Percentiles rank a stretch among this genome's conserved stretches.
Conservation (phyloP, 2,888 invertebrate genomes). For the Parnassius smintheus region DNA sequence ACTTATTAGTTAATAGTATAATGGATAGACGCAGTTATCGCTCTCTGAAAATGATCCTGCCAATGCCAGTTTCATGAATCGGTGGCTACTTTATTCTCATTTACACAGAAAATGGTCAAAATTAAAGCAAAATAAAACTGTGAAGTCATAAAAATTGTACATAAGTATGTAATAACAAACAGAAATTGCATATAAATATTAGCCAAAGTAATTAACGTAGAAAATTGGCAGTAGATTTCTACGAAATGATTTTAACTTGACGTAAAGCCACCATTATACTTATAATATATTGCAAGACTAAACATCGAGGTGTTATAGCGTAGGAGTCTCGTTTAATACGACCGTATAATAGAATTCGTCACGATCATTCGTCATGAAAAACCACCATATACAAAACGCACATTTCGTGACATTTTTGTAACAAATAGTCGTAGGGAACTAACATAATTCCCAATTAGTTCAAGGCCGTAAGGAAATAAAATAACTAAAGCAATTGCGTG, state of each 20-base stretch:
- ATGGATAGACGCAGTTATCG: too few relatives aligned
- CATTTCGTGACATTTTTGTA: constrained; percentile 27
- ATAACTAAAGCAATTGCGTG: constrained; percentile 29
- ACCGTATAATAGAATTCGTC: constrained; percentile 19
- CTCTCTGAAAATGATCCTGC: too few relatives aligned
- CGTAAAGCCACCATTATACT: constrained; percentile 14
- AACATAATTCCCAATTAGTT: constrained; percentile 42
- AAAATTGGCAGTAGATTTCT: constrained; percentile 14
- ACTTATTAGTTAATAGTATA: too few relatives aligned
- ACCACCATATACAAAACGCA: constrained; percentile 14
- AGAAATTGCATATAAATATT: constrained; percentile 5
- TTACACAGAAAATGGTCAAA: too few relatives aligned
- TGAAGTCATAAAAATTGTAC: not conserved
- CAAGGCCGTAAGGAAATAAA: constrained; percentile 42
- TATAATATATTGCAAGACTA: constrained; percentile 15
- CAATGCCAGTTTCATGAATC: too few relatives aligned
- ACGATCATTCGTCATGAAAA: constrained; percentile 18
- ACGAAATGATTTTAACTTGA: constrained; percentile 19
- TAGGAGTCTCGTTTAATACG: not conserved
- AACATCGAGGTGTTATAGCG: constrained; percentile 14
- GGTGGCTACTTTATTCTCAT: too few relatives aligned
- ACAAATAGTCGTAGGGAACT: constrained; percentile 27
- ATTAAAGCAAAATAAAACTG: not conserved
- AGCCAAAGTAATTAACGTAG: constrained; percentile 14
- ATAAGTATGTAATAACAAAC: not conserved